Evolutionary conservation across 2,888 invertebrate species (phyloP).

Genomic region (Saturnia pavonia): DNA sequence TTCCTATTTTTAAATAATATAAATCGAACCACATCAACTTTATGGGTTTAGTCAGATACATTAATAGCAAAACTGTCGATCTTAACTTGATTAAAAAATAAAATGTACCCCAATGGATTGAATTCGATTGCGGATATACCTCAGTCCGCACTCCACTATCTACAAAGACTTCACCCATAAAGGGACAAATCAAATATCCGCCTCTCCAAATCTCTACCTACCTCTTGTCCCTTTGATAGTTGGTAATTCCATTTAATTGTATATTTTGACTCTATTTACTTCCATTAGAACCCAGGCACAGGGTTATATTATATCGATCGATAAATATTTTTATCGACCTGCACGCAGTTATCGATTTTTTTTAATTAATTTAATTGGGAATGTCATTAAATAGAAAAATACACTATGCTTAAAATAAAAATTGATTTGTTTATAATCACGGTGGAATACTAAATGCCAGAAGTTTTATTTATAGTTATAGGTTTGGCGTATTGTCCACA

Average conservation of each 20-base stretch:
- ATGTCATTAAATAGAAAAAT: too few species aligned
- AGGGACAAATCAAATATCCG: conserved; percentile 40
- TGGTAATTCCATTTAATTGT: not conserved
- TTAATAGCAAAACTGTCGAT: not conserved
- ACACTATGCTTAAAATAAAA: too few species aligned
- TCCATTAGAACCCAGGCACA: not conserved
- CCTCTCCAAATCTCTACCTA: conserved; percentile 22
- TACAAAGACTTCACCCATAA: not conserved
- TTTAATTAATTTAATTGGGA: too few species aligned
- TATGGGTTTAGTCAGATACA: not conserved
- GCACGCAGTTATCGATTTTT: too few species aligned
- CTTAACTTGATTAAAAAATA: not conserved
- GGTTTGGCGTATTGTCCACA: too few species aligned
- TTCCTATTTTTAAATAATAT: not conserved
- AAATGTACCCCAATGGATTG: not conserved
- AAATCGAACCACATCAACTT: not conserved
- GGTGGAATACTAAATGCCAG: too few species aligned
- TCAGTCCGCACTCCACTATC: conserved; percentile 11
- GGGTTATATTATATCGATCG: not conserved
- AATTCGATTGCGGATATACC: conserved; percentile 11
- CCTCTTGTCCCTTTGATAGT: conserved; percentile 22
- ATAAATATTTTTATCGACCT: too few species aligned
- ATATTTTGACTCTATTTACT: not conserved
- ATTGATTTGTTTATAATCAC: too few species aligned
- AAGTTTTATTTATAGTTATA: too few species aligned